Evolutionary conservation across 2,797 vertebrate species (phyloP), one percentile per base, ranked within the genome.

Genomic region (Valencia hispanica): DNA sequence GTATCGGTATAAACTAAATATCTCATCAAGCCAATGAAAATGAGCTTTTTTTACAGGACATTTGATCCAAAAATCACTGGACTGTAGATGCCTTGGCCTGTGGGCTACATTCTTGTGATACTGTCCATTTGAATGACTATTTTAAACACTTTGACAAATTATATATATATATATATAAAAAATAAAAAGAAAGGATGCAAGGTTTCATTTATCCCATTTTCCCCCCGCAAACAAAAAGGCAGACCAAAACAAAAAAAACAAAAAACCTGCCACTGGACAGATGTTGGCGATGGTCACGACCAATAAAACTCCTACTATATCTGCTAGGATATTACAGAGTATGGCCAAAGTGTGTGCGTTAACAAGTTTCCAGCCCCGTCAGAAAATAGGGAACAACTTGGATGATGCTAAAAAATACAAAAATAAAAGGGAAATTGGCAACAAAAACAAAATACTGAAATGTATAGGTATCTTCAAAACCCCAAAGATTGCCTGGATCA

Each of bases 391-490:
- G 90, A 86, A 74, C 43, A 79, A 87, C 79, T 87, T 88, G 39
- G 83, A 5, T 77, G 79, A 81, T 85, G 82, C 85, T 91, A 45
- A 36, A 39, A 72, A 20, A 39, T 85, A 61, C 4, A 91, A 79
- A 90, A 92, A 88, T 85, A 91, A 81, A 90, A 92, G 89, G 87
- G 88, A 79, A 90, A 91, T n/a, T 10, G 2, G 57, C 30, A 91
- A 91, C 87, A 85, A 91, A 80, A 91, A 86, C 80, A 90, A 91
- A 95, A 95, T 94, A 96, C 94, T 95, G 94, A 95, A 93, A 79
- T 88, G 82, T 90, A 86, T 83, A 90, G 83, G 77, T 84, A 86
- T 91, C 94, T 91, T 93, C 88, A 91, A 91, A 94, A 61, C 91
- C 82, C 84, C 66, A 79, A 88, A 86, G 83, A 93, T 91, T 92